Percentiles rank a stretch among this genome's conserved stretches.
phyloP scores from a whole-genome alignment of 2,113 vertebrate species.

The Rattus norvegicus region GRCr8 NC_086029.1:28272501-28273000 shows the following conservation, averaged over 20 bases:
- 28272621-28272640: background rate
- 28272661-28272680: background rate
- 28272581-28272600: background rate
- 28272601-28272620: background rate
- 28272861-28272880: background rate
- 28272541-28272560: background rate
- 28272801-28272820: background rate
- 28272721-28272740: background rate
- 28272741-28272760: background rate
- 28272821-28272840: background rate
- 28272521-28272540: slow-evolving; percentile 5
- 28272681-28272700: background rate
- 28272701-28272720: background rate
- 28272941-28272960: background rate
- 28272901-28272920: too few species aligned
- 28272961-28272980: slow-evolving; percentile 82
- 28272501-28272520: background rate
- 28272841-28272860: background rate
- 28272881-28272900: background rate
- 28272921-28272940: background rate
- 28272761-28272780: background rate
- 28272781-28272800: background rate
- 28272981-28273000: background rate
- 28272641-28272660: background rate
- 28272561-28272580: fast-evolving